Conservation (phyloP, 2,888 invertebrate species). For the Eupithecia inturbata region DNA sequence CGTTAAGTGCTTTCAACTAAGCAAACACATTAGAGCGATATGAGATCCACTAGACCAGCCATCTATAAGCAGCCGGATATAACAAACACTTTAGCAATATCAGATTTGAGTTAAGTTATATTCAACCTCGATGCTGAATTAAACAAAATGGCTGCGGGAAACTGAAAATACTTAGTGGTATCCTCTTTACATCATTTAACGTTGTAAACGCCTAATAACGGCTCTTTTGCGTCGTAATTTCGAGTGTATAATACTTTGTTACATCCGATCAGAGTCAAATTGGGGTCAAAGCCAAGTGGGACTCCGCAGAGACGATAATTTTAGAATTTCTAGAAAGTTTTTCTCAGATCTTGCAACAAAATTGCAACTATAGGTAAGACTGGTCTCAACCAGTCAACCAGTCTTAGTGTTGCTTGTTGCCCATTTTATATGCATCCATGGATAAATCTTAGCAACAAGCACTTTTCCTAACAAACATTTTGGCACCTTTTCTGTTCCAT, state of each 20-base stretch:
- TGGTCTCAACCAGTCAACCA: too few species aligned
- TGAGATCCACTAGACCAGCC: conserved; percentile 32
- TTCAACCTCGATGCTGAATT: conserved; percentile 5
- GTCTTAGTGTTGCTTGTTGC: neutral
- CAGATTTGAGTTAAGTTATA: conserved; percentile 21
- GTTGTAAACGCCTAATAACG: conserved; percentile 1
- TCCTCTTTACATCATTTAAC: conserved; percentile 3
- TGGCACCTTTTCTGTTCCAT: conserved; percentile 23
- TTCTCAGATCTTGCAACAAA: neutral
- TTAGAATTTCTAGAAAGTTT: neutral
- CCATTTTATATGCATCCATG: neutral
- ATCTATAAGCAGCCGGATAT: conserved; percentile 27
- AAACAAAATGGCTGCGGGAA: conserved; percentile 16
- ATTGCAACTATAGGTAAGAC: neutral
- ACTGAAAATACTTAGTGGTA: conserved; percentile 7
- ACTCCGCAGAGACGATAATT: neutral
- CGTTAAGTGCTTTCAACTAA: conserved; percentile 36
- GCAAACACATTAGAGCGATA: conserved; percentile 36
- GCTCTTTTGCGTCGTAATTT: conserved; percentile 4
- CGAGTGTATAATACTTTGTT: neutral
- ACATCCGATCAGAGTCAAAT: neutral
- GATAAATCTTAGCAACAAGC: conserved; percentile 2
- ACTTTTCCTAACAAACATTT: conserved; percentile 15
- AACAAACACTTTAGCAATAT: conserved; percentile 31
- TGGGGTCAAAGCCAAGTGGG: conserved; percentile 1